Evolutionary conservation across 1,140 invertebrate genomes (phyloP), one percentile per base, ranked within the genome.

Genomic region (Ceratina australensis): DNA sequence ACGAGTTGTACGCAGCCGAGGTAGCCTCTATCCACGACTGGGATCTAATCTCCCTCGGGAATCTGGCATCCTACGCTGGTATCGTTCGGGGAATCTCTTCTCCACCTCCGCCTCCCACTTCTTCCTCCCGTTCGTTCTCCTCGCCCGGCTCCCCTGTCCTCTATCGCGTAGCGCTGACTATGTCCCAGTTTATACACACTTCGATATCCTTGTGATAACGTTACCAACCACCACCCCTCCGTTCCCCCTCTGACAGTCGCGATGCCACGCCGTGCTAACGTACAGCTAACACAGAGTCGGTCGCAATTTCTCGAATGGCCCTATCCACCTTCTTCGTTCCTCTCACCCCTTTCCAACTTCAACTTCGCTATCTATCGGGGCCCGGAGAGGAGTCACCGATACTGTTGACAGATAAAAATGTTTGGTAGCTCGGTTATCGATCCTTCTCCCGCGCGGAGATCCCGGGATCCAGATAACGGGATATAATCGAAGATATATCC

Each of bases 31-130:
- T 89, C 86, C 69, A 74, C 77, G 73, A 56, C 79, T 85, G 84
- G 73, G 79, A 90, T 91, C 88, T 90, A 87, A 89, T 90, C 89
- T 87, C 71, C 49, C 73, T 73, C 81, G 80, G 86, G 78, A 87
- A 91, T 91, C 90, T 89, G 84, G 85, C 87, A 89, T 91, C 88
- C 89, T 90, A 89, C 89, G 78, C 88, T 60, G 61, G 57, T 89
- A 91, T 91, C 90, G 72, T 66, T 69, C 79, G 54, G 78, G 69
- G 84, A 87, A 90, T 90, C 89, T 89, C 73, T 54, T 16, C 66
- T 84, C 78, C 63, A 59, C 56, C 64, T 49, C 47, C 65, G 13
- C 77, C 74, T 49, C 65, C 66, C 67, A 49, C 59, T 63, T 59
- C 65, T 56, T 66, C 60, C 78, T 75, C 71, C 64, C 26, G 52